Conservation (phyloP, 2,113 vertebrate genomes). For the Pollachius pollachius region DNA sequence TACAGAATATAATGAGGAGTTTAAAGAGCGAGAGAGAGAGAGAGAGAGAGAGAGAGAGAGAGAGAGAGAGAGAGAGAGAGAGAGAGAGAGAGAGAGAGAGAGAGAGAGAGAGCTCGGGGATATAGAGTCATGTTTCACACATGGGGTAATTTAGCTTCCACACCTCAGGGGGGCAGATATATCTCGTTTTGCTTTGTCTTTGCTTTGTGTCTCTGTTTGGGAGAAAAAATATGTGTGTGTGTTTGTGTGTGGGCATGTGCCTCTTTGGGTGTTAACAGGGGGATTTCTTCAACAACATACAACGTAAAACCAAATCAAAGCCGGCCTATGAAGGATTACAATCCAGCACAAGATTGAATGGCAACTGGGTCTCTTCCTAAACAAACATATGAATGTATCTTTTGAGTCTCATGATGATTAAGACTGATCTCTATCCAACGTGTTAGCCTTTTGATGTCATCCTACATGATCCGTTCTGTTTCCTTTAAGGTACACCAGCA, state of each 20-base stretch:
- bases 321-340: no score
- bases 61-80: background rate
- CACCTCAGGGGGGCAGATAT: slow-evolving; percentile 27
- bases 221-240: slow-evolving; percentile 16
- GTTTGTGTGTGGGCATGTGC: background rate
- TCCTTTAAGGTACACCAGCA: slow-evolving; percentile 17
- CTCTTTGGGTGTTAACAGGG: slow-evolving; percentile 18
- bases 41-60: background rate
- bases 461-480: background rate
- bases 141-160: slow-evolving; percentile 27
- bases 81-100: background rate
- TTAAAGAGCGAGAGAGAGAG: no score
- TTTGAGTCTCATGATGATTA: no score
- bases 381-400: no score
- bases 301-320: no score
- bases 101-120: background rate
- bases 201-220: slow-evolving; percentile 11
- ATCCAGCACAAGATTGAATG: no score
- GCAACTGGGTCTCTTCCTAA: no score
- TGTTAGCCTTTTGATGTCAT: no score
- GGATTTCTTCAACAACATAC: slow-evolving; percentile 22
- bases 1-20: no score
- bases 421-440: no score
- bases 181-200: background rate
- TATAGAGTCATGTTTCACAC: slow-evolving; percentile 24